phyloP scores from a whole-genome alignment of 2,113 vertebrate genomes.

The Ia io region DNA sequence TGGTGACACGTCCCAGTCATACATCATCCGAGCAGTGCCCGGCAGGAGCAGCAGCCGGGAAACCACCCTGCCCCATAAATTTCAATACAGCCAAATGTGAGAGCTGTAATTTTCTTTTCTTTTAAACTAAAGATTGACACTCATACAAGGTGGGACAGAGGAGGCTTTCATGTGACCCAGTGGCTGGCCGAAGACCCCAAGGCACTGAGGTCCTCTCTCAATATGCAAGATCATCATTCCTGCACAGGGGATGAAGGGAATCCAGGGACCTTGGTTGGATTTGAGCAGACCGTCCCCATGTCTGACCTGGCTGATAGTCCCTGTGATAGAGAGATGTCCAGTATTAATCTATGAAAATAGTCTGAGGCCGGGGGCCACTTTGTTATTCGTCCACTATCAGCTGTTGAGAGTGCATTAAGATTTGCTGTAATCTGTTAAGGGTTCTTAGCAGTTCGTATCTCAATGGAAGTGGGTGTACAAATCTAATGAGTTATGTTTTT shows the following conservation, averaged over 20 bases:
- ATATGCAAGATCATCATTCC: conserved; percentile 43
- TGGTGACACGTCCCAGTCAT: conserved; percentile 79
- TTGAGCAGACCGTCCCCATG: not conserved
- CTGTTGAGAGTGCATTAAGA: not conserved
- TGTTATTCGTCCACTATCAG: not conserved
- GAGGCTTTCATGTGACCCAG: conserved; percentile 66
- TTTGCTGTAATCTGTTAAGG: not conserved
- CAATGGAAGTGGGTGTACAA: not conserved
- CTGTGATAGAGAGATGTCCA: no score
- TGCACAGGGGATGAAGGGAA: not conserved
- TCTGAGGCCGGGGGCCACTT: not conserved
- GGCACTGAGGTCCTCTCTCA: conserved; percentile 55
- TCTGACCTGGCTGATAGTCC: not conserved
- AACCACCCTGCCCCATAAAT: conserved; percentile 79
- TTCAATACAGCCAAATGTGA: conserved; percentile 65
- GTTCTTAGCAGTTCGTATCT: not conserved
- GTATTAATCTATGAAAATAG: fast-evolving
- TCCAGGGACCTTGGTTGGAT: not conserved
- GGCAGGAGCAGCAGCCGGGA: conserved; percentile 78
- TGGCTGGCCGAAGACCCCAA: conserved; percentile 70
- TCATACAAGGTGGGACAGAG: conserved; percentile 68
- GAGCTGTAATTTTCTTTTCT: conserved; percentile 79
- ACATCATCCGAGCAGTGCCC: conserved; percentile 79
- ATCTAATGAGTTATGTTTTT: not conserved
- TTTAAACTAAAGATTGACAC: conserved; percentile 78